A percentile compares a stretch with the other conserved stretches of the same genome.
These are phyloP conservation scores for Apamea anceps DNA, from an alignment of 2,888 invertebrate genomes.

Conservation along the genomic window DNA sequence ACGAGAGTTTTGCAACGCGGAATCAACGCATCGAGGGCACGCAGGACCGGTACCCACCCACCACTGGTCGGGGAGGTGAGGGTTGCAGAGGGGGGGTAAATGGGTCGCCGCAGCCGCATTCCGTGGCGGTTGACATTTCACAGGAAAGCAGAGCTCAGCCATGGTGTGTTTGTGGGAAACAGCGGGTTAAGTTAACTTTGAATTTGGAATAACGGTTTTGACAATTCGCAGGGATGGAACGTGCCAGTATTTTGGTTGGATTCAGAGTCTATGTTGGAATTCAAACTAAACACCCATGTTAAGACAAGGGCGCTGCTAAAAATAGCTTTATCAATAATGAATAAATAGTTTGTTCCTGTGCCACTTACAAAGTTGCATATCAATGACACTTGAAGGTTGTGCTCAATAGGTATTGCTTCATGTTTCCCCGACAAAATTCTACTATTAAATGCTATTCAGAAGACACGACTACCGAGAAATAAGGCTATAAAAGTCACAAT, in stretches of 20 bases:
- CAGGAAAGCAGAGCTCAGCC: conserved; percentile 71
- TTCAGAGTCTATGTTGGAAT: not conserved
- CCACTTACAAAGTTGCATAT: conserved; percentile 47
- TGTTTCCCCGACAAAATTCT: conserved; percentile 30
- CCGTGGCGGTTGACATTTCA: conserved; percentile 82
- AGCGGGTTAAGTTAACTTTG: conserved; percentile 37
- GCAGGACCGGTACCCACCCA: conserved; percentile 83
- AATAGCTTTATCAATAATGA: conserved; percentile 45
- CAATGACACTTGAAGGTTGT: conserved; percentile 53
- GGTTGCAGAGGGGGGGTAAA: conserved; percentile 76
- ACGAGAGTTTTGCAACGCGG: conserved; percentile 80
- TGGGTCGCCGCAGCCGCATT: conserved; percentile 86
- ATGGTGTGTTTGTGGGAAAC: conserved; percentile 55
- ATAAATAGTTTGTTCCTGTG: conserved; percentile 53
- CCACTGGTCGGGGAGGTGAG: conserved; percentile 70
- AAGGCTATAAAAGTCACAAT: conserved; percentile 36
- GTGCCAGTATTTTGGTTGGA: not conserved
- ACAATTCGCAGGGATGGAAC: conserved; percentile 5
- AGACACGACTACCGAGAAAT: conserved; percentile 29
- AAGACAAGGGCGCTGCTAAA: conserved; percentile 33
- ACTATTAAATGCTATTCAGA: conserved; percentile 8
- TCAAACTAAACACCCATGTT: conserved; percentile 6
- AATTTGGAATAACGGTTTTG: conserved; percentile 58
- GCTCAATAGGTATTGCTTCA: conserved; percentile 31
- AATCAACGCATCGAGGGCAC: conserved; percentile 85